Evolutionary conservation across 2,888 invertebrate species (phyloP).

Genomic region (Tipula unca): DNA sequence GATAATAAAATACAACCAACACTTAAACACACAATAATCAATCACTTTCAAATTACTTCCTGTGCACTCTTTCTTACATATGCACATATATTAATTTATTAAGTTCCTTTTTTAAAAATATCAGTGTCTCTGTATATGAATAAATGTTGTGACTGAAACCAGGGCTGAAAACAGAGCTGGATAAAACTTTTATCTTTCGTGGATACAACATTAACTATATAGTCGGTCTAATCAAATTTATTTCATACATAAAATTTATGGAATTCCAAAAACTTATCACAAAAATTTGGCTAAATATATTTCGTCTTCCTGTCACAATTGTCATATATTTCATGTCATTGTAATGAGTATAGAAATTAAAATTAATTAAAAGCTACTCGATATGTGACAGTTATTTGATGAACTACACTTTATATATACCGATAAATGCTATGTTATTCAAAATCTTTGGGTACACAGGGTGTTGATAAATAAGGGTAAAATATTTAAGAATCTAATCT

Average conservation of each 20-base stretch:
- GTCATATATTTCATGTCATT: neutral
- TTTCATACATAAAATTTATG: neutral
- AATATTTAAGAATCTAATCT: no score
- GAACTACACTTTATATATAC: neutral
- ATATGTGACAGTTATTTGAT: neutral
- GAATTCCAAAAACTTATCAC: neutral
- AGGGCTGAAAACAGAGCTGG: neutral
- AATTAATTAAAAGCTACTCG: neutral
- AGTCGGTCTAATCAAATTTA: neutral
- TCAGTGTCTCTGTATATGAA: neutral
- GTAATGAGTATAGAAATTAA: neutral
- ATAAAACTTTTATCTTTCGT: neutral
- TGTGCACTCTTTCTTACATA: neutral
- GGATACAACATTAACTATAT: neutral
- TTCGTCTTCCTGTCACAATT: neutral
- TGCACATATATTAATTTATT: neutral
- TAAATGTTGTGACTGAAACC: neutral
- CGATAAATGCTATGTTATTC: neutral
- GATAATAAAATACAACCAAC: neutral
- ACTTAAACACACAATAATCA: neutral
- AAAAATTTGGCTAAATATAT: neutral
- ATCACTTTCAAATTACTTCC: neutral
- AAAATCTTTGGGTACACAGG: neutral
- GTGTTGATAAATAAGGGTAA: no score
- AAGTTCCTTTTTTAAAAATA: neutral